Percentiles rank a stretch among this genome's conserved stretches.
These are phyloP conservation scores for Pteronura brasiliensis DNA, from an alignment of 2,113 vertebrate genomes.

Conservation along the genomic window DNA sequence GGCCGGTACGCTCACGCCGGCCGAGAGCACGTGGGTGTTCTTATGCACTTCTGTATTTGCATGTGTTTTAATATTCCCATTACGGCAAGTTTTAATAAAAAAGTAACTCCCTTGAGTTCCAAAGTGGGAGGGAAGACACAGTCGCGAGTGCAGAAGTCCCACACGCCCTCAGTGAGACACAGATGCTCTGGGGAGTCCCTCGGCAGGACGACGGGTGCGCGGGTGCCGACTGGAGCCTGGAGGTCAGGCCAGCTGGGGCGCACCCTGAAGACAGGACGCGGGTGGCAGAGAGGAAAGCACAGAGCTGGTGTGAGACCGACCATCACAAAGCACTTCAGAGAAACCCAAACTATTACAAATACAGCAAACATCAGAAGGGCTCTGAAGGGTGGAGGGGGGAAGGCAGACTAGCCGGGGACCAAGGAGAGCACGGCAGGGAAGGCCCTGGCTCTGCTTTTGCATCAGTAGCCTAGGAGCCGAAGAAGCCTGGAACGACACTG, in stretches of 20 bases:
- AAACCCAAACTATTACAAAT: fast-evolving
- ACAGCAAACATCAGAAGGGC: background rate
- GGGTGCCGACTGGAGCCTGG: background rate
- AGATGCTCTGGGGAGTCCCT: background rate
- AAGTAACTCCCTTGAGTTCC: background rate
- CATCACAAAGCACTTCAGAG: background rate
- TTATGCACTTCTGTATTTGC: fast-evolving
- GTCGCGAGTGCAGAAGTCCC: background rate
- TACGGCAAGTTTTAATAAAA: background rate
- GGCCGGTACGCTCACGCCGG: background rate
- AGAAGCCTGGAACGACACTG: background rate
- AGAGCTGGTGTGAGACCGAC: background rate
- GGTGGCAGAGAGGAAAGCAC: fast-evolving
- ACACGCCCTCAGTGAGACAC: fast-evolving
- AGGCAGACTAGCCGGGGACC: background rate
- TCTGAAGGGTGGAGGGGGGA: background rate
- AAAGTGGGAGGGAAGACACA: background rate
- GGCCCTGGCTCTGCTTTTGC: background rate
- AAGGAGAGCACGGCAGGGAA: fast-evolving
- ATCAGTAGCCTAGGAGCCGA: background rate
- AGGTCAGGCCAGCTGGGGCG: too few relatives aligned
- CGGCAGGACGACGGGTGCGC: fast-evolving
- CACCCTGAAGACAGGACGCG: fast-evolving
- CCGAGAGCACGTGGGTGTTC: background rate
- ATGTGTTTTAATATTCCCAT: background rate